Evolutionary conservation across 1,140 invertebrate species (phyloP).

Genomic region (Heliconius nattereri): DNA sequence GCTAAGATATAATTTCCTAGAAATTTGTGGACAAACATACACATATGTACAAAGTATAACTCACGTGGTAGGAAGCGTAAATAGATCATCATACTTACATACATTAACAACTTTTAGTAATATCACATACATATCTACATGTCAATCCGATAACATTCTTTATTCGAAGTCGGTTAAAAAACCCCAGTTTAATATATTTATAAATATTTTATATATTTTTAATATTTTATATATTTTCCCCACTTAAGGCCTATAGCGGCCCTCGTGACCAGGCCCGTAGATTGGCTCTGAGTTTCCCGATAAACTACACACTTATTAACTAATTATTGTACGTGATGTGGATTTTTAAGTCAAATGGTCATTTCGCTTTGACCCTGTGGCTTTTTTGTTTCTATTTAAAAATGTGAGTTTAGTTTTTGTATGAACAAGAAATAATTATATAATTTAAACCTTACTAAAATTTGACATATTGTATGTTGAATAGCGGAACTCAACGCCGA

Average conservation of each 20-base stretch:
- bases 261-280: conserved; percentile 44
- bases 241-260: conserved; percentile 44
- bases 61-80: not conserved
- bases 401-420: no score
- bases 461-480: not conserved
- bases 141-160: not conserved
- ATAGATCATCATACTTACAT: not conserved
- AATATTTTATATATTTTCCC: no score
- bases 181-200: not conserved
- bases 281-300: conserved; percentile 50
- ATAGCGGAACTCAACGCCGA: not conserved
- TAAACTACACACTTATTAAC: conserved; percentile 55
- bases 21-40: no score
- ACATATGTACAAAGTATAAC: no score
- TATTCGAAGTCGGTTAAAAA: not conserved
- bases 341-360: conserved; percentile 36
- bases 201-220: no score
- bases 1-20: no score
- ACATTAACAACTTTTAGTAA: no score
- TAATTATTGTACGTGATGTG: conserved; percentile 53
- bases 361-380: not conserved
- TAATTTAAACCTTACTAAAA: no score
- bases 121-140: not conserved
- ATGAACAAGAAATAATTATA: no score
- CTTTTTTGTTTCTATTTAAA: not conserved